phyloP scores from a whole-genome alignment of 2,888 invertebrate genomes.

The Germaria angustata region DNA sequence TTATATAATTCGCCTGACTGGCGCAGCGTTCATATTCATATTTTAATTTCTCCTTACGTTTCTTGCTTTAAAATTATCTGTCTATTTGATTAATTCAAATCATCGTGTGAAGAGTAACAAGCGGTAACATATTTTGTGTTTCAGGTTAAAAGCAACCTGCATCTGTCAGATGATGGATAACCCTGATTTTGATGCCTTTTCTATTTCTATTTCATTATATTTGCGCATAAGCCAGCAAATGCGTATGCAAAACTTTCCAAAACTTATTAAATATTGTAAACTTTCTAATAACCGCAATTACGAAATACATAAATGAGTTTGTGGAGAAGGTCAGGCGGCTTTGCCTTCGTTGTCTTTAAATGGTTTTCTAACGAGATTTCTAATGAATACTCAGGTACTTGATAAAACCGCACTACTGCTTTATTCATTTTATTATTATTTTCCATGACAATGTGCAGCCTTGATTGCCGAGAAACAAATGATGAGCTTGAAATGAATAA shows the following conservation, averaged over 20 bases:
- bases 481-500: background rate
- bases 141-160: too few relatives aligned
- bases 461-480: background rate
- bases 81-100: too few relatives aligned
- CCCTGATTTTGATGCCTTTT: too few relatives aligned
- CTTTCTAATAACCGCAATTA: background rate
- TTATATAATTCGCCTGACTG: too few relatives aligned
- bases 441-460: background rate
- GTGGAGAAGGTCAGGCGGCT: background rate
- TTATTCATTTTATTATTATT: background rate
- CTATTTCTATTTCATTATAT: too few relatives aligned
- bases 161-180: too few relatives aligned
- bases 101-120: too few relatives aligned
- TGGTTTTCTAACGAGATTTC: background rate
- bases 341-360: background rate
- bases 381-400: background rate
- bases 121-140: too few relatives aligned
- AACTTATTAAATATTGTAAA: conserved; percentile 15
- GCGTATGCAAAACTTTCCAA: background rate
- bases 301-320: background rate
- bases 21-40: too few relatives aligned
- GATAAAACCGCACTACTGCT: background rate
- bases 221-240: background rate
- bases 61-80: too few relatives aligned
- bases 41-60: too few relatives aligned